These are phyloP conservation scores for Asobara japonica DNA, from an alignment of 1,140 invertebrate genomes.

Conservation along the genomic window DNA sequence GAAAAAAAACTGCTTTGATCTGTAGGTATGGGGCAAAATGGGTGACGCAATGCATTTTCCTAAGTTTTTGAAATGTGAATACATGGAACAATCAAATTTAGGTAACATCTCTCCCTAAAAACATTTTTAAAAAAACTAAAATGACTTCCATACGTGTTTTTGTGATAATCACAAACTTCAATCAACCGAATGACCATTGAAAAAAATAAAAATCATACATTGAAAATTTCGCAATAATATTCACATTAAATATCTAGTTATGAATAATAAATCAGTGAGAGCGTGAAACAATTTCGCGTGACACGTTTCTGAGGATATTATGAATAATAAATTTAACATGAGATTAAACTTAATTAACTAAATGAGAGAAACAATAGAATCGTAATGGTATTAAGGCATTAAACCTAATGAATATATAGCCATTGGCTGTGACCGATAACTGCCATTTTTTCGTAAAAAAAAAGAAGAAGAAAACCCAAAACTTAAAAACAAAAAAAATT, in stretches of 20 bases:
- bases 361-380: not conserved
- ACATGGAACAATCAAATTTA: too few species aligned
- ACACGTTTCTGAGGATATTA: constrained; percentile 23
- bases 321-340: constrained; percentile 24
- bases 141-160: constrained; percentile 4
- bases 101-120: too few species aligned
- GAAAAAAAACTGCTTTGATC: too few species aligned
- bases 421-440: constrained; percentile 68
- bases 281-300: not conserved
- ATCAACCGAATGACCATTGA: constrained; percentile 4
- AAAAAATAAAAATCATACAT: not conserved
- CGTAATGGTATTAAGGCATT: constrained; percentile 27
- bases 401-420: constrained; percentile 64
- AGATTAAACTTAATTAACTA: constrained; percentile 31
- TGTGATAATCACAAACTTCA: constrained; percentile 4
- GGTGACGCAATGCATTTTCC: too few species aligned
- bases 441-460: constrained; percentile 64
- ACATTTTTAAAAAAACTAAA: too few species aligned
- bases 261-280: not conserved
- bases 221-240: not conserved
- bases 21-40: too few species aligned
- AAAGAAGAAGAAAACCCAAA: constrained; percentile 32
- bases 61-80: too few species aligned
- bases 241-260: constrained; percentile 1
- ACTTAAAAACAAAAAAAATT: constrained; percentile 16